Percentiles rank a stretch among this genome's conserved stretches.
Conservation (phyloP, 2,113 vertebrate species). For the Brachionichthys hirsutus region DNA sequence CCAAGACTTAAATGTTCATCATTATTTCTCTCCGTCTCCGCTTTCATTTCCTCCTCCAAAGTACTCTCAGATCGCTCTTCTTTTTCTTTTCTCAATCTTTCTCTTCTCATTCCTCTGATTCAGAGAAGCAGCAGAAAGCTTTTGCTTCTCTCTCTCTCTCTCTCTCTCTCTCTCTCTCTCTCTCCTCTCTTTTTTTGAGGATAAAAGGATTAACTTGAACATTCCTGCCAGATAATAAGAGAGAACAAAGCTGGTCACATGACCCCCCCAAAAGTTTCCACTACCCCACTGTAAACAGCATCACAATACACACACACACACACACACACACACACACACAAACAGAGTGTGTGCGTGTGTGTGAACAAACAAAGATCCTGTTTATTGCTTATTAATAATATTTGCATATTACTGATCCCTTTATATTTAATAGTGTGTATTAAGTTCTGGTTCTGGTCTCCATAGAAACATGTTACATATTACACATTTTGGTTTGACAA, state of each 20-base stretch:
- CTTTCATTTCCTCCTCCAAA: background rate
- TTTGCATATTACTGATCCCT: no score
- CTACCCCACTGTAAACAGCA: conserved; percentile 56
- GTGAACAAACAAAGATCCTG: background rate
- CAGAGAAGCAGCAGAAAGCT: conserved; percentile 27
- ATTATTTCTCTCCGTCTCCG: conserved; percentile 12
- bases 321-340: conserved; percentile 5
- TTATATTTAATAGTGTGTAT: no score
- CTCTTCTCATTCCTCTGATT: conserved; percentile 16
- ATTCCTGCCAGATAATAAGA: conserved; percentile 70
- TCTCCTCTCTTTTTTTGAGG: conserved; percentile 47
- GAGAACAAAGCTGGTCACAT: conserved; percentile 70
- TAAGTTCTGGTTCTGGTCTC: no score
- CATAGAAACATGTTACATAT: no score
- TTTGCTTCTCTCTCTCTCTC: conserved; percentile 19
- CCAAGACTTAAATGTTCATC: conserved; percentile 26
- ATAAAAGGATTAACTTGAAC: conserved; percentile 71
- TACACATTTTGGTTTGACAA: no score
- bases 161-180: background rate
- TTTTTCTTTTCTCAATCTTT: conserved; percentile 2
- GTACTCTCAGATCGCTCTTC: background rate
- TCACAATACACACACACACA: conserved; percentile 11
- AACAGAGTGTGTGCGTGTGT: background rate
- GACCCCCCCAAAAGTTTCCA: conserved; percentile 66
- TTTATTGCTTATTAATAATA: background rate